phyloP scores from a whole-genome alignment of 2,888 invertebrate genomes.

The Hydrotaea cyrtoneurina region DNA sequence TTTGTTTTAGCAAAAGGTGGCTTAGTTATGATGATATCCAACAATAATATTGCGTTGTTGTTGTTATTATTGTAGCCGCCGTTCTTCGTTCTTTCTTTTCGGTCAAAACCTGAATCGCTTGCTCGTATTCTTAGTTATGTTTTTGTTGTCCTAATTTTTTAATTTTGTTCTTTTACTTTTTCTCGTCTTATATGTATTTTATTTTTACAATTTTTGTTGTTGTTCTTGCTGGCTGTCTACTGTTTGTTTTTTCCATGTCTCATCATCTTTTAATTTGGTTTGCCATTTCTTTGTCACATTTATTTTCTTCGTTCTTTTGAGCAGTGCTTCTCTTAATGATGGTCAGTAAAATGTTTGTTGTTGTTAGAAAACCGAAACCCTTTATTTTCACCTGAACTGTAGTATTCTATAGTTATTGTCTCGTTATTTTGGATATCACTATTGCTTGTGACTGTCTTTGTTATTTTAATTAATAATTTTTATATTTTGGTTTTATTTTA shows the following conservation, averaged over 20 bases:
- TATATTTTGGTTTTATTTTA: too few relatives aligned
- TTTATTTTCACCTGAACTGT: constrained; percentile 5
- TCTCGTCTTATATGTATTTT: neutral
- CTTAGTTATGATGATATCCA: neutral
- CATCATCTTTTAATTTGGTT: neutral
- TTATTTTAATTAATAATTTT: too few relatives aligned
- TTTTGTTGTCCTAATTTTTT: neutral
- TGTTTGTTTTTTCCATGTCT: constrained; percentile 20
- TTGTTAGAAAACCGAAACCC: neutral
- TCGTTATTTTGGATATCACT: neutral
- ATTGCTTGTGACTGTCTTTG: neutral
- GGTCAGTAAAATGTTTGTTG: neutral
- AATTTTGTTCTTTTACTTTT: constrained; percentile 17
- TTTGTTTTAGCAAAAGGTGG: neutral
- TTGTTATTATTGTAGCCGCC: constrained; percentile 7
- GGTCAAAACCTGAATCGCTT: neutral
- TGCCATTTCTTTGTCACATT: neutral
- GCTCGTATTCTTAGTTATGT: neutral
- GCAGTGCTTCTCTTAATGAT: too few relatives aligned
- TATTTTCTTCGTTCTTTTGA: neutral
- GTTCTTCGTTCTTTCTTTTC: constrained; percentile 6
- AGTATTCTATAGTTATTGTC: neutral
- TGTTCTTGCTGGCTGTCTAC: neutral
- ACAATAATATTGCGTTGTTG: constrained; percentile 33
- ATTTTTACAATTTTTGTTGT: neutral